Evolutionary conservation across 1,140 invertebrate species (phyloP).

Genomic region (Achatina immaculata): DNA sequence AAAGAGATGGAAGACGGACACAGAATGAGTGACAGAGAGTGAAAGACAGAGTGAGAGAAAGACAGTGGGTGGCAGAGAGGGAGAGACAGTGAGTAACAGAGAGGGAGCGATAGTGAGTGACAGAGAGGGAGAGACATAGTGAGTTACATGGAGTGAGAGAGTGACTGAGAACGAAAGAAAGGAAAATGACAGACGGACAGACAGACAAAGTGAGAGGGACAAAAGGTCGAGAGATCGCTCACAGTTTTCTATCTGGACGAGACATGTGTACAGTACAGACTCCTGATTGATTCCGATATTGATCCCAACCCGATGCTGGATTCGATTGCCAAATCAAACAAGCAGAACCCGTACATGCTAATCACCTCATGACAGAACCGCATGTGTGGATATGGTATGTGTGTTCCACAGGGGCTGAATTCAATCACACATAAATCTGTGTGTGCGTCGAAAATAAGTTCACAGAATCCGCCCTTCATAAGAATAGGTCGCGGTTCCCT

Average conservation of each 20-base stretch:
- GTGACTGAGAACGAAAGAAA: neutral
- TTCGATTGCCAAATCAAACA: slow-evolving; percentile 18
- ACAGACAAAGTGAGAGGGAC: neutral
- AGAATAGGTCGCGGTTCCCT: no score
- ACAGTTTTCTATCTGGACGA: neutral
- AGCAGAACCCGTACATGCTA: neutral
- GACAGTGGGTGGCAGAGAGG: slow-evolving; percentile 1
- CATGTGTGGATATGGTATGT: no score
- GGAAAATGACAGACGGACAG: no score
- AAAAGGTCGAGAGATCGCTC: neutral
- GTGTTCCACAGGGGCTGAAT: no score
- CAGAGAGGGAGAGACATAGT: neutral
- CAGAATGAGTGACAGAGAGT: neutral
- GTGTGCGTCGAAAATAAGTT: no score
- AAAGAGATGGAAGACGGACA: neutral
- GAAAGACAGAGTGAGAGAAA: neutral
- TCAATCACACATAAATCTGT: no score
- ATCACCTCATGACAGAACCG: neutral
- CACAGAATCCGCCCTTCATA: no score
- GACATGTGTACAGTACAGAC: slow-evolving; percentile 13
- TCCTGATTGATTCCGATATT: slow-evolving; percentile 16
- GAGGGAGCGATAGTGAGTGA: no score
- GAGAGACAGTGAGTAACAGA: no score
- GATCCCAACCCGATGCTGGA: slow-evolving; percentile 2
- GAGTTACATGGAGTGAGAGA: neutral